phyloP scores from a whole-genome alignment of 2,113 vertebrate species.

The Lampris incognitus region DNA sequence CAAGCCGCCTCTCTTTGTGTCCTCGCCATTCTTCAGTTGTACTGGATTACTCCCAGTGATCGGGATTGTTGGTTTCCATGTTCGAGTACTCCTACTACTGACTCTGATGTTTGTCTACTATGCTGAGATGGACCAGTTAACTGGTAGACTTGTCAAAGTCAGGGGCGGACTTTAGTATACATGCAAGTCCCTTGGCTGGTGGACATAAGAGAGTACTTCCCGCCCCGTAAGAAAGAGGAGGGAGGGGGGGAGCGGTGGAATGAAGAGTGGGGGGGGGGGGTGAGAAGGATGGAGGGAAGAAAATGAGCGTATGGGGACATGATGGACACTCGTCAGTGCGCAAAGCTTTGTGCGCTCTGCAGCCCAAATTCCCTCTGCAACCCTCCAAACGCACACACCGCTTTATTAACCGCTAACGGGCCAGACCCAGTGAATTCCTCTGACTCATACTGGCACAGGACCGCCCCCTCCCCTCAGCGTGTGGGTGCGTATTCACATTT shows the following conservation, averaged over 20 bases:
- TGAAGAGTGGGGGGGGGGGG: constrained; percentile 30
- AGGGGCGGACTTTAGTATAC: too few species aligned
- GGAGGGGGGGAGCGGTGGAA: not conserved
- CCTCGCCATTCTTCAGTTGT: too few species aligned
- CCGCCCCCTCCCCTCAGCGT: not conserved
- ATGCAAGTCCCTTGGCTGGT: too few species aligned
- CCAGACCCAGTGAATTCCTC: constrained; percentile 7
- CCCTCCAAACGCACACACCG: constrained; percentile 10
- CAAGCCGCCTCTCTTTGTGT: too few species aligned
- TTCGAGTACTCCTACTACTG: too few species aligned
- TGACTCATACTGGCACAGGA: constrained; percentile 6
- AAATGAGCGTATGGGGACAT: constrained; percentile 29
- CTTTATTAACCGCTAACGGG: not conserved
- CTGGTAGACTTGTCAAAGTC: not conserved
- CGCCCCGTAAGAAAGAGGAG: not conserved
- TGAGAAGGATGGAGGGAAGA: not conserved
- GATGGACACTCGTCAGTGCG: constrained; percentile 47
- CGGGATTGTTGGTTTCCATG: too few species aligned
- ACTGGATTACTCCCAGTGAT: too few species aligned
- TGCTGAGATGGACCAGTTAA: not conserved
- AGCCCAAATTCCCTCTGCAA: constrained; percentile 28
- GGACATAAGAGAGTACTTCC: not conserved
- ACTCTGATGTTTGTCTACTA: too few species aligned
- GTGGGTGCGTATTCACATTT: not conserved
- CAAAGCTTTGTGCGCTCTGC: constrained; percentile 60